Percentiles rank a stretch among this genome's conserved stretches.
Conservation (phyloP, 2,113 vertebrate species). For the Carassius carassius region DNA sequence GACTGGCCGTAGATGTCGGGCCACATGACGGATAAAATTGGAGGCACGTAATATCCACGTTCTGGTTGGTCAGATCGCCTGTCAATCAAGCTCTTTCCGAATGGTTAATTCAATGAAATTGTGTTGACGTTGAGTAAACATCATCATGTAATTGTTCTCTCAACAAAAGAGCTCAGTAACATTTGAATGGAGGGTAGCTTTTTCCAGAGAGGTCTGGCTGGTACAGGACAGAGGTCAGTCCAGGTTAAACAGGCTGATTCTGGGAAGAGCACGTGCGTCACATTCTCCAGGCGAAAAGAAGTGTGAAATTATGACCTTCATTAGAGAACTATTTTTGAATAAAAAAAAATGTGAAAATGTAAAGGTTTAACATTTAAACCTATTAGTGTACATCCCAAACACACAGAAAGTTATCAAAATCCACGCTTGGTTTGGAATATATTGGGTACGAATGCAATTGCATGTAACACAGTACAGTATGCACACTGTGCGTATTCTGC, state of each 20-base stretch:
- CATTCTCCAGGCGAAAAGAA: slow-evolving; percentile 27
- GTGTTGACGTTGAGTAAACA: slow-evolving; percentile 19
- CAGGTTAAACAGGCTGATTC: slow-evolving; percentile 54
- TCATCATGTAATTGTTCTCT: slow-evolving; percentile 39
- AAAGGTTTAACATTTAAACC: not conserved
- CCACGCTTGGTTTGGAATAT: not conserved
- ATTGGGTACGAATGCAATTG: not conserved
- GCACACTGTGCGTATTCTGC: not conserved
- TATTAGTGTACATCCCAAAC: not conserved
- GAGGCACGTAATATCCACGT: no score
- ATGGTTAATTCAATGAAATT: slow-evolving; percentile 1
- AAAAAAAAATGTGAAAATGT: not conserved
- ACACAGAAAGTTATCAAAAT: not conserved
- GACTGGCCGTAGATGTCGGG: no score
- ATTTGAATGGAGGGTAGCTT: slow-evolving; percentile 23
- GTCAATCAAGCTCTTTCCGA: no score
- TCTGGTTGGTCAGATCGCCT: no score
- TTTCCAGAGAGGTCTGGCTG: slow-evolving; percentile 43
- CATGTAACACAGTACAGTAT: not conserved
- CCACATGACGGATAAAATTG: no score
- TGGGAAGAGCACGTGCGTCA: slow-evolving; percentile 30
- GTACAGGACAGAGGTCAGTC: slow-evolving; percentile 53
- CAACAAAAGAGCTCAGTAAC: slow-evolving; percentile 2
- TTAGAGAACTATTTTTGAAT: not conserved
- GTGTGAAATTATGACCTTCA: not conserved